phyloP scores from a whole-genome alignment of 2,888 invertebrate genomes.

The Thymelicus lineola region DNA sequence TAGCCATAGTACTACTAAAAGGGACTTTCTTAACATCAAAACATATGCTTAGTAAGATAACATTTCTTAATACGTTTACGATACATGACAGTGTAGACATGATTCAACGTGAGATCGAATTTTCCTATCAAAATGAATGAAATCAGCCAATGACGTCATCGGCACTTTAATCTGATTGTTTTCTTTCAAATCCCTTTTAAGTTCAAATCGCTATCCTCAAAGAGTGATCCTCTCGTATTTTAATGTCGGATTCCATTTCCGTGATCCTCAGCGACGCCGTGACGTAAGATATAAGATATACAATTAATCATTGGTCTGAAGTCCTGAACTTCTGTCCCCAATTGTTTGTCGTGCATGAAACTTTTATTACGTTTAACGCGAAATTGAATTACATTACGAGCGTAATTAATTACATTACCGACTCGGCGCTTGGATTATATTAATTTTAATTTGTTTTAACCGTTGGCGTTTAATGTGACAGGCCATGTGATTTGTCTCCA shows the following conservation, averaged over 20 bases:
- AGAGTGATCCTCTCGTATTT: background rate
- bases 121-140: background rate
- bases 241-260: no score
- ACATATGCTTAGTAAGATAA: no score
- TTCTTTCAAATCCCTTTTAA: no score
- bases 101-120: background rate
- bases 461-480: background rate
- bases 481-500: background rate
- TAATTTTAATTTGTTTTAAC: conserved; percentile 2
- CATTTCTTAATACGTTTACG: no score
- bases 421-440: conserved; percentile 6
- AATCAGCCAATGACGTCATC: background rate
- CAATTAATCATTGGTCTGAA: conserved; percentile 2
- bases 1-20: no score
- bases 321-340: background rate
- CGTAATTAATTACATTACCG: conserved; percentile 12
- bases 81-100: background rate
- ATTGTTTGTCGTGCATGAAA: background rate
- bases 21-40: no score
- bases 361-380: conserved; percentile 4
- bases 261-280: no score
- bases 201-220: background rate
- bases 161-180: background rate
- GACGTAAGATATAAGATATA: background rate
- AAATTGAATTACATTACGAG: conserved; percentile 6